Evolutionary conservation across 2,888 invertebrate species (phyloP).

Genomic region (Tryphoninae sp.): DNA sequence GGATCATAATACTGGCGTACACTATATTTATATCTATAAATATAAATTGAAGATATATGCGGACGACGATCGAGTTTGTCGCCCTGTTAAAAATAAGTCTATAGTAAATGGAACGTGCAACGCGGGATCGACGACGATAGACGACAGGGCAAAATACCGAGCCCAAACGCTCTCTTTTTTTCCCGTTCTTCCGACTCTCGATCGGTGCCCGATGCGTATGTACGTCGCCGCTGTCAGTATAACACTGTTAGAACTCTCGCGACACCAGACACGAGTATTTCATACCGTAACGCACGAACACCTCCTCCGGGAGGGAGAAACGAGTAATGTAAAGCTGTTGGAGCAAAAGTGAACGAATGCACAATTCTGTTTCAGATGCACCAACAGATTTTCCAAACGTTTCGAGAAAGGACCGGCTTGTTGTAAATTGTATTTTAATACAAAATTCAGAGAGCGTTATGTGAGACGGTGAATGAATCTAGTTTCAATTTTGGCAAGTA

Average conservation of each 20-base stretch:
- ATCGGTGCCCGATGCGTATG: conserved; percentile 33
- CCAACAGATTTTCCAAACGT: neutral
- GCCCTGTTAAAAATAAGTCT: conserved; percentile 39
- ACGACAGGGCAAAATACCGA: neutral
- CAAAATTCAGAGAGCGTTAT: neutral
- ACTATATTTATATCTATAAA: neutral
- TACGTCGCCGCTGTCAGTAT: conserved; percentile 42
- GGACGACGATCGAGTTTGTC: conserved; percentile 14
- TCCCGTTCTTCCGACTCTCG: conserved; percentile 20
- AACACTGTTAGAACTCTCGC: conserved; percentile 43
- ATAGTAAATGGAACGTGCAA: conserved; percentile 27
- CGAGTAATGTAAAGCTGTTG: neutral
- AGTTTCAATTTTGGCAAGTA: neutral
- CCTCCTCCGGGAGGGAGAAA: conserved; percentile 25
- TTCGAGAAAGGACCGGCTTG: neutral
- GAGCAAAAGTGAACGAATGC: conserved; percentile 18
- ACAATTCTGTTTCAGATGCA: neutral
- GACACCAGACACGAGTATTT: neutral
- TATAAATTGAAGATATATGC: neutral
- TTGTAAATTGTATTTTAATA: neutral
- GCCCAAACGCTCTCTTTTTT: neutral
- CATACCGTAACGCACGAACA: conserved; percentile 6
- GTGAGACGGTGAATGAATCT: neutral
- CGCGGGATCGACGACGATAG: conserved; percentile 5
- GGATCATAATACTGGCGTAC: neutral